A percentile compares a stretch with the other conserved stretches of the same genome.
These are phyloP conservation scores for Holothuria glaberrima DNA, from an alignment of 35 echinoderm and acorn worm species.

Conservation along the genomic window DNA sequence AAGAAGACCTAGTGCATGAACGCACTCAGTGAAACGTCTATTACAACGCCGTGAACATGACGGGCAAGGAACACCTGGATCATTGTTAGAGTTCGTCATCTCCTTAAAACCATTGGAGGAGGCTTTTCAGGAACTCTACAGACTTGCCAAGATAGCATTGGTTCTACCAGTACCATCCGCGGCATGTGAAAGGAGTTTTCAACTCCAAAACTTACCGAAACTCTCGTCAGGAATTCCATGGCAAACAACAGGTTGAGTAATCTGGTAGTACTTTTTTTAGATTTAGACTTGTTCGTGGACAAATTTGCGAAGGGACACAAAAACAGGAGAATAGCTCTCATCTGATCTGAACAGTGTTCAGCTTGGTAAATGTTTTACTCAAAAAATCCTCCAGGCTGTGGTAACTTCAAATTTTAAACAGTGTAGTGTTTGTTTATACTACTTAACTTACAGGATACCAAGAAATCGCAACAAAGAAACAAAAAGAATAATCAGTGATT, in stretches of 20 bases:
- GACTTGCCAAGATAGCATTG: constrained; percentile 54
- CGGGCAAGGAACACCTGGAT: constrained; percentile 23
- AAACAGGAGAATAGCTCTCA: constrained; percentile 54
- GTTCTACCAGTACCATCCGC: constrained; percentile 49
- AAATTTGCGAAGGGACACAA: constrained; percentile 34
- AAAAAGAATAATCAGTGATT: constrained; percentile 16
- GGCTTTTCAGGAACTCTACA: constrained; percentile 57
- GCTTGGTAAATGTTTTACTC: constrained; percentile 19
- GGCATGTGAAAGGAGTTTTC: constrained; percentile 52
- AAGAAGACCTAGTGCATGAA: constrained; percentile 46
- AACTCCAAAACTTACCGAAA: constrained; percentile 48
- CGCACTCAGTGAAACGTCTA: constrained; percentile 43
- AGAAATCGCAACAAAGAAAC: constrained; percentile 1
- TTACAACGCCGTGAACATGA: constrained; percentile 40
- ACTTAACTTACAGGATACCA: constrained; percentile 28
- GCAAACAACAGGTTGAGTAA: constrained; percentile 47
- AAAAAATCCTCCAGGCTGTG: constrained; percentile 23
- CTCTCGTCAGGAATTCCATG: constrained; percentile 59
- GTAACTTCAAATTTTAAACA: constrained; percentile 15
- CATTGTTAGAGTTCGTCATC: constrained; percentile 54
- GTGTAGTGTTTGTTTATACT: not conserved
- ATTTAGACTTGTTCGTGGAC: constrained; percentile 40
- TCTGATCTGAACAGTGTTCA: constrained; percentile 55
- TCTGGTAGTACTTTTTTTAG: constrained; percentile 33
- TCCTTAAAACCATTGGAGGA: constrained; percentile 51